Percentiles rank a stretch among this genome's conserved stretches.
Evolutionary conservation across 2,113 vertebrate species (phyloP).

Genomic region (Epinephelus moara): DNA sequence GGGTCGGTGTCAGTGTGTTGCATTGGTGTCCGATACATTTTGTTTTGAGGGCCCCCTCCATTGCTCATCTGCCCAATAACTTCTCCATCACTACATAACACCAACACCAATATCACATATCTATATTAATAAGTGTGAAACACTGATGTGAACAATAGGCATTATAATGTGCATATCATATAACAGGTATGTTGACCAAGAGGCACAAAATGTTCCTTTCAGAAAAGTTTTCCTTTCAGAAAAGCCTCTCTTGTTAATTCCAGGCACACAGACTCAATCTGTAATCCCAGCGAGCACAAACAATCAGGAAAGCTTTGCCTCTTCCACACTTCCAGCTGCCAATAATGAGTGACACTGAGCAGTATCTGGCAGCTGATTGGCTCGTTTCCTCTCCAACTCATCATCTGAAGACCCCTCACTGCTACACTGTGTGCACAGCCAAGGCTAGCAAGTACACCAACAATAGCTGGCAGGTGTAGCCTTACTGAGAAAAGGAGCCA

Average conservation of each 20-base stretch:
- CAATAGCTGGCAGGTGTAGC: conserved; percentile 53
- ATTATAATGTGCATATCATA: background rate
- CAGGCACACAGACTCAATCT: conserved; percentile 43
- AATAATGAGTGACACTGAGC: conserved; percentile 37
- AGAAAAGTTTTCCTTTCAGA: conserved; percentile 1
- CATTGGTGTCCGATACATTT: background rate
- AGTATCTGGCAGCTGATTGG: conserved; percentile 43
- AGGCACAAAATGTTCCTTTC: background rate
- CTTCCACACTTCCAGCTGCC: conserved; percentile 17
- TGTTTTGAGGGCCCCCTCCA: background rate
- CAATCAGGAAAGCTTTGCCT: conserved; percentile 44
- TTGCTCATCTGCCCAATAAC: background rate
- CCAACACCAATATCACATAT: background rate
- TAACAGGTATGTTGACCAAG: background rate
- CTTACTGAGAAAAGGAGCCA: conserved; percentile 31
- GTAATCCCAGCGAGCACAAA: conserved; percentile 46
- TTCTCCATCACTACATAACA: background rate
- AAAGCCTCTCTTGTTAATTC: conserved; percentile 29
- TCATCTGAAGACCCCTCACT: conserved; percentile 42
- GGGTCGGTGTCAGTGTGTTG: background rate
- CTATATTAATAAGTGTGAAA: background rate
- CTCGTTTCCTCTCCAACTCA: conserved; percentile 43
- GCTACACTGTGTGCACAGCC: conserved; percentile 35
- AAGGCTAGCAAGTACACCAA: conserved; percentile 34
- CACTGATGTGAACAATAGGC: background rate